Evolutionary conservation across 2,113 vertebrate genomes (phyloP), one percentile per base, ranked within the genome.

Genomic region (Leptodactylus fuscus): DNA sequence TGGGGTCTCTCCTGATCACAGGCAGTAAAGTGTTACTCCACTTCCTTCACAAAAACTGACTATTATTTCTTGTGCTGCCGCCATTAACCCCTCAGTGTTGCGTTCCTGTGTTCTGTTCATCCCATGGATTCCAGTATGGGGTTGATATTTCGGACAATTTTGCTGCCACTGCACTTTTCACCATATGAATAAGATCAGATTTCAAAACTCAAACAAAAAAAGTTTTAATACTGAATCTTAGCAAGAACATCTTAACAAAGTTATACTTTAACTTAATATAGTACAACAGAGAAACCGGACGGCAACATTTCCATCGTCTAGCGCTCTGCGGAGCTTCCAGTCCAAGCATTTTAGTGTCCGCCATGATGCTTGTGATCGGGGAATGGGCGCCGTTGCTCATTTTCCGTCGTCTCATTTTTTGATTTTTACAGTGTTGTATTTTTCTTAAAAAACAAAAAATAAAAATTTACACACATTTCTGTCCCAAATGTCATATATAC

Each of bases 181-280:
- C n/a, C n/a, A n/a, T n/a, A n/a, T n/a, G n/a, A n/a, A n/a, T n/a
- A n/a, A n/a, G n/a, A 89, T 75, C 91, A 89, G 90, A 89, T 88
- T 92, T 90, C 89, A 90, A 93, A 90, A 94, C 90, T 94, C 93
- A 95, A 95, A 93, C 93, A 94, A 93, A 75, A 93, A 29, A 91
- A 87, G 90, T 90, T 11, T 95, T 96, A 94, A 96, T 93, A 93
- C 92, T 93, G 94, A 94, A 93, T 92, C 93, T 95, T 94, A 95
- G 89, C 93, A 95, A 95, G 93, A 95, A 96, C 93, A 95, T 94
- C 93, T 95, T 91, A 95, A 94, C 93, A 94, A 94, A 94, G 89
- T 88, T 91, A 89, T 93, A 92, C 89, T 95, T 94, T 95, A 95
- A 95, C 91, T 94, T 93, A 94, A 95, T 92, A 93, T 93, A 91